Percentiles rank a stretch among this genome's conserved stretches.
Evolutionary conservation across 2,797 vertebrate species (phyloP).

Genomic region (Sebastes iracundus): DNA sequence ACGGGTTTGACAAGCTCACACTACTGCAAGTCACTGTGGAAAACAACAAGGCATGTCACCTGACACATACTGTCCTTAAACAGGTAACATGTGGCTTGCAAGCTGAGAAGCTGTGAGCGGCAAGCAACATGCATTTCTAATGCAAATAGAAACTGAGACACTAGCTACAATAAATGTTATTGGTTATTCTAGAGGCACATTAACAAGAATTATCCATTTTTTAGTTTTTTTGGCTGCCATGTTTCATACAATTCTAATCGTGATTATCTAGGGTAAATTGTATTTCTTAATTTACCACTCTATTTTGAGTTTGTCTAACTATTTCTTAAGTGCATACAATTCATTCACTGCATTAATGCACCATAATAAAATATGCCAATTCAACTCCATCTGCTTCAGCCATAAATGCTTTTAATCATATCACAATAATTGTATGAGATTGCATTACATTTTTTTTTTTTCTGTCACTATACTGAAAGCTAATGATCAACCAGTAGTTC

Average conservation of each 20-base stretch:
- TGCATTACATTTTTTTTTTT: neutral
- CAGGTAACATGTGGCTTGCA: neutral
- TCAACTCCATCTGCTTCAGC: neutral
- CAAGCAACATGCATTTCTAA: neutral
- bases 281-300: neutral
- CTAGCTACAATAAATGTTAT: neutral
- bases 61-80: slow-evolving; percentile 1
- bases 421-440: neutral
- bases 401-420: neutral
- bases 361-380: neutral
- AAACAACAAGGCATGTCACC: slow-evolving; percentile 13
- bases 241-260: neutral
- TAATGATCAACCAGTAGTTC: neutral
- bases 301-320: neutral
- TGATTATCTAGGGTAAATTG: neutral
- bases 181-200: neutral
- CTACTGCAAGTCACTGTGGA: slow-evolving; percentile 19
- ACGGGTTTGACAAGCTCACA: slow-evolving; percentile 50
- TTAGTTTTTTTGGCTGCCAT: neutral
- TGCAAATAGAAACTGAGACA: neutral
- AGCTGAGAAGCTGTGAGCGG: neutral
- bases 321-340: neutral
- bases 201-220: neutral
- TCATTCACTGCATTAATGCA: neutral
- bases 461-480: neutral